A percentile compares a stretch with the other conserved stretches of the same genome.
Conservation (phyloP, 2,113 vertebrate genomes). For the Melanerpes formicivorus region DNA sequence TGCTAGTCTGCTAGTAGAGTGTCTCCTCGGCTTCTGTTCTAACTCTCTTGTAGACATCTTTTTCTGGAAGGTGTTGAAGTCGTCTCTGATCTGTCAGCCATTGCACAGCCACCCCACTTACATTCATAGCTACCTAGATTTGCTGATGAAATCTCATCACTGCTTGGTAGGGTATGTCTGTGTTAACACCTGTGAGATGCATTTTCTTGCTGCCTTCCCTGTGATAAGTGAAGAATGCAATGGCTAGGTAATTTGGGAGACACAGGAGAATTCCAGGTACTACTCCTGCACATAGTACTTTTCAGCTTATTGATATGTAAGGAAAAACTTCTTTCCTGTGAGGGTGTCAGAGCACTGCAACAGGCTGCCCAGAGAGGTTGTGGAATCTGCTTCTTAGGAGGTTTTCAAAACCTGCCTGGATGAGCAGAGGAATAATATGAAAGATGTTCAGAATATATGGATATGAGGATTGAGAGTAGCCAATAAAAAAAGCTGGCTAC, state of each 20-base stretch:
- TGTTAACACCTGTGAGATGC: not conserved
- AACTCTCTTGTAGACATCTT: not conserved
- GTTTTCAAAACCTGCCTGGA: no score
- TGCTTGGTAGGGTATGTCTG: not conserved
- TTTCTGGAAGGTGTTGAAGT: conserved; percentile 31
- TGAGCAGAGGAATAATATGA: not conserved
- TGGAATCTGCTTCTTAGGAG: no score
- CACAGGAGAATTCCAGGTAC: not conserved
- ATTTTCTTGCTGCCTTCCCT: not conserved
- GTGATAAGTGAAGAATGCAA: not conserved
- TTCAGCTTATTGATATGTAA: not conserved
- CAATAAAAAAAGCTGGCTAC: not conserved
- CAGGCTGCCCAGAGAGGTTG: no score
- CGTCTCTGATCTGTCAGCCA: not conserved
- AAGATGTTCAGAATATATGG: not conserved
- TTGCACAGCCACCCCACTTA: not conserved
- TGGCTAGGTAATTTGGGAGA: not conserved
- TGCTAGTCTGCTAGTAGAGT: not conserved
- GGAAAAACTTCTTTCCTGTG: no score
- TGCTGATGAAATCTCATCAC: not conserved
- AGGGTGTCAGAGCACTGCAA: no score
- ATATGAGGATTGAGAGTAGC: not conserved
- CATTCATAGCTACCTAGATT: not conserved
- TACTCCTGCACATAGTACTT: not conserved
- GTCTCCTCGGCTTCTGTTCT: not conserved